phyloP scores from a whole-genome alignment of 2,888 invertebrate species.

The Melipona beecheii region DNA sequence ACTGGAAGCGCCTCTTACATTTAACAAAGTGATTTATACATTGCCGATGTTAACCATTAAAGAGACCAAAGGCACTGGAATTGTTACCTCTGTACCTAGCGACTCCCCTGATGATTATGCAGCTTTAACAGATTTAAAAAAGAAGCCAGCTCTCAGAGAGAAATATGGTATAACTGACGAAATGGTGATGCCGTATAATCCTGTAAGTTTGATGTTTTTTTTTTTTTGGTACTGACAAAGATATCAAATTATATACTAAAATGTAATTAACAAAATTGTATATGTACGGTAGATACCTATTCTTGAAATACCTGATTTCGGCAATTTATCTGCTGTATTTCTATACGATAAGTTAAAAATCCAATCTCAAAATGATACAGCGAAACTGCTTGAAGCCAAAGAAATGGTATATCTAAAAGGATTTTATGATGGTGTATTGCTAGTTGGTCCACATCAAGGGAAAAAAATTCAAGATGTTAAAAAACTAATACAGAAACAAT shows the following conservation, averaged over 20 bases:
- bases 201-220: slow-evolving; percentile 84
- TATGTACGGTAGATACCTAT: slow-evolving; percentile 91
- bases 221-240: neutral
- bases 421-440: slow-evolving; percentile 96
- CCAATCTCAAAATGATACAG: slow-evolving; percentile 98
- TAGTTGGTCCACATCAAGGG: slow-evolving; percentile 95
- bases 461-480: slow-evolving; percentile 97
- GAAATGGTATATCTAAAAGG: slow-evolving; percentile 98
- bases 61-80: slow-evolving; percentile 98
- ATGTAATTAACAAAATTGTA: slow-evolving; percentile 19
- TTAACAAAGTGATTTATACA: slow-evolving; percentile 93
- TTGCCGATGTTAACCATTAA: slow-evolving; percentile 99
- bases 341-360: slow-evolving; percentile 96
- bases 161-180: slow-evolving; percentile 95
- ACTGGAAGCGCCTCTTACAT: slow-evolving; percentile 93
- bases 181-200: slow-evolving; percentile 90
- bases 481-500: slow-evolving; percentile 91
- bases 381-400: slow-evolving; percentile 97
- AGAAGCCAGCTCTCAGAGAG: slow-evolving; percentile 95
- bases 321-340: slow-evolving; percentile 93
- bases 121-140: slow-evolving; percentile 96
- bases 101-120: slow-evolving; percentile 99
- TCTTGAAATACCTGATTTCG: slow-evolving; percentile 95
- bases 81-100: slow-evolving; percentile 99
- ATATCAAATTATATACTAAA: slow-evolving; percentile 2